Evolutionary conservation across 92 coral and sea anemone species (phyloP), one percentile per base, ranked within the genome.

Genomic region (Palythoa caribaeorum): DNA sequence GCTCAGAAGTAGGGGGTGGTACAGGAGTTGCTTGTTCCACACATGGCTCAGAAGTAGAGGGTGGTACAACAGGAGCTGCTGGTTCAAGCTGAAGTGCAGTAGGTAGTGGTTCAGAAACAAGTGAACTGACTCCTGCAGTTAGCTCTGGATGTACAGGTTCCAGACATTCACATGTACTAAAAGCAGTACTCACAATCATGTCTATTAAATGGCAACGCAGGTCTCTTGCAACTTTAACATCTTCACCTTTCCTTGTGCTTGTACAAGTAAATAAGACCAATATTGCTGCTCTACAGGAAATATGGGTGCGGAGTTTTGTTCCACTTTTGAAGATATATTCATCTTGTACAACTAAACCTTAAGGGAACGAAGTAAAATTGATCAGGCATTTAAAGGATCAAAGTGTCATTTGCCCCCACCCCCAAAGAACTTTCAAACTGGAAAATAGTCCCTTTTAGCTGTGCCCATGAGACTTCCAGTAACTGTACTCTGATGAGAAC

Each of bases 341-440:
- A 7, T 63, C 86, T 81, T 81, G 20, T 40, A 81, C 86, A 35
- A 16, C 15, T 65, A 81, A 81, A 81, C 86, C 86, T 81, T 80
- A 57, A 80, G 60, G 37, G 16, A 21, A 77, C 60, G 11, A 51
- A 51, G 1, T 51, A 51, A 51, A 51, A 51, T 51, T 51, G 11
- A 51, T 51, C 55, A 51, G 0, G 6, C 55, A 51, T 28, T 28
- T 28, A 28, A 28, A 28, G 28, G 28, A 28, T 28, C 28, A 28
- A 28, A 28, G 28, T 28, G 28, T 28, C 28, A 28, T 28, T 28
- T 28, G 28, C 28, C 28, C 28, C 28, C 28, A 0, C 28, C 28
- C 0, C 28, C 28, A 28, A 28, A 28, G 28, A 28, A 28, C 28
- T 28, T 28, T 28, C 28, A 28, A 28, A 28, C 28, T 28, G 28